Evolutionary conservation across 2,888 invertebrate genomes (phyloP).

Genomic region (Drosophila ochracea): DNA sequence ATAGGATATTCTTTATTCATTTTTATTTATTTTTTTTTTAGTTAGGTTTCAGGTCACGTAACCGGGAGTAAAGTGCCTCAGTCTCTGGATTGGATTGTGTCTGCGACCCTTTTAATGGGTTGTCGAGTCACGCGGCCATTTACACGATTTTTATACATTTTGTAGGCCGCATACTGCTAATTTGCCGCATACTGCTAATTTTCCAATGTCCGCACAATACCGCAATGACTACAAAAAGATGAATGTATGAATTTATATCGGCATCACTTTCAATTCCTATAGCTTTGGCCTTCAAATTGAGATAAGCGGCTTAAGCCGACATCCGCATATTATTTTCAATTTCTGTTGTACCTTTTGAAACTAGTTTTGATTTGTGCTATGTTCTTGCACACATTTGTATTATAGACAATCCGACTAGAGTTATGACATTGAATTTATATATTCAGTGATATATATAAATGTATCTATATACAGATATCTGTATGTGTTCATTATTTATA

Average conservation of each 20-base stretch:
- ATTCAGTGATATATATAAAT: neutral
- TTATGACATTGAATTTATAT: neutral
- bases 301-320: neutral
- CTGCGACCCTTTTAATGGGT: constrained; percentile 77
- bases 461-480: no score
- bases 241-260: neutral
- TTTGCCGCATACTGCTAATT: constrained; percentile 62
- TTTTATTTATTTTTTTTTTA: constrained; percentile 14
- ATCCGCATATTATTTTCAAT: neutral
- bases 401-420: neutral
- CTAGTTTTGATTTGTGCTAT: neutral
- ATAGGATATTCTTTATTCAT: neutral
- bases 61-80: constrained; percentile 51
- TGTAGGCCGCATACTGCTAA: constrained; percentile 40
- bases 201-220: constrained; percentile 35
- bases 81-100: constrained; percentile 36
- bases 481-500: no score
- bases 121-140: constrained; percentile 64
- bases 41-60: constrained; percentile 74
- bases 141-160: constrained; percentile 63
- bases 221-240: neutral
- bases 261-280: neutral
- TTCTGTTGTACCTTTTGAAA: neutral
- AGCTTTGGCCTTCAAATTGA: neutral
- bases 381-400: neutral